phyloP scores from a whole-genome alignment of 2,888 invertebrate genomes.

The Salpingus planirostris region DNA sequence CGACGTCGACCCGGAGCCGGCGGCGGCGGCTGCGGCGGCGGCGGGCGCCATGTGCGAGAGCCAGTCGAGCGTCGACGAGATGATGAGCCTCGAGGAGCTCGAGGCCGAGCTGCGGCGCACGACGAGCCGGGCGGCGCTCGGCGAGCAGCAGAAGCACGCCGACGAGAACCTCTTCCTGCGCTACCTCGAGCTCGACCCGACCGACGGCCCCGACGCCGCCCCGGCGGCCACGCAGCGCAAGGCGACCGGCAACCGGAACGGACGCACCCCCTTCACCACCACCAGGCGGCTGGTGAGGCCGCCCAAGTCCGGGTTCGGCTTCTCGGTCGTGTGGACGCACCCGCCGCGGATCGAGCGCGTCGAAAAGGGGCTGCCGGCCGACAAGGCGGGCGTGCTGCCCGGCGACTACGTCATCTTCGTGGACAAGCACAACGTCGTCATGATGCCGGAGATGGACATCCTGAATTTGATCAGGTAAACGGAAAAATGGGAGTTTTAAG shows the following conservation, averaged over 20 bases:
- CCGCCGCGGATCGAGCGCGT: conserved; percentile 80
- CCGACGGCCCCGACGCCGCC: conserved; percentile 55
- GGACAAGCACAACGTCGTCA: conserved; percentile 78
- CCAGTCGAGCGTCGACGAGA: conserved; percentile 43
- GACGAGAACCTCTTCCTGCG: conserved; percentile 62
- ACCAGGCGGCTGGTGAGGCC: conserved; percentile 52
- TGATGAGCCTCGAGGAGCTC: conserved; percentile 34
- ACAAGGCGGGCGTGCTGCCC: conserved; percentile 70
- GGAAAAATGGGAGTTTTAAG: too few relatives aligned
- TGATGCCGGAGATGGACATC: conserved; percentile 66
- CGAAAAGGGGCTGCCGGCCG: conserved; percentile 72
- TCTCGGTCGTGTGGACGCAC: conserved; percentile 83
- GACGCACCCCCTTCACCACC: conserved; percentile 76
- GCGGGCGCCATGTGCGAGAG: conserved; percentile 41
- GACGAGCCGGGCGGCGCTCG: conserved; percentile 28
- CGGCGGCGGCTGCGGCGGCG: too few relatives aligned
- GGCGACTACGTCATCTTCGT: conserved; percentile 86
- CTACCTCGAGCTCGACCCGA: conserved; percentile 73
- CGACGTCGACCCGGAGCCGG: conserved; percentile 10
- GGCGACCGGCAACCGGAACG: conserved; percentile 47
- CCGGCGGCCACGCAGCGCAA: conserved; percentile 46
- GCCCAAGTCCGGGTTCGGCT: conserved; percentile 60
- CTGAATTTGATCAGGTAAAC: conserved; percentile 48
- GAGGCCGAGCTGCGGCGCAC: conserved; percentile 30
- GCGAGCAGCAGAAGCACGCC: conserved; percentile 53